Conservation (phyloP, 1,140 invertebrate genomes). For the Cyphomyrmex costatus region DNA sequence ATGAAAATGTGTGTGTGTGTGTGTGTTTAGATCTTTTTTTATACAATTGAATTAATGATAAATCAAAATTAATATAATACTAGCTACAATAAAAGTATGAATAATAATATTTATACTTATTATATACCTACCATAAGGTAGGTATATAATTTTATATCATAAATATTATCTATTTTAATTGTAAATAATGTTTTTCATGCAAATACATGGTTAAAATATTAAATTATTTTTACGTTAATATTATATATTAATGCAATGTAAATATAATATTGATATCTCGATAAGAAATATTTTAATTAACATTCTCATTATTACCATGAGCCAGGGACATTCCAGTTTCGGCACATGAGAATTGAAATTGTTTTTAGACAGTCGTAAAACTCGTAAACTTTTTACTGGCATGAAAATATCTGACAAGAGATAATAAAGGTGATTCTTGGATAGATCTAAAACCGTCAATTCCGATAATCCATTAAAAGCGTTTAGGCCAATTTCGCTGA, state of each 20-base stretch:
- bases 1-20: too few relatives aligned
- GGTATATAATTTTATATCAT: constrained; percentile 4
- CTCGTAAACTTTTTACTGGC: constrained; percentile 74
- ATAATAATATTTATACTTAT: too few relatives aligned
- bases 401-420: constrained; percentile 77
- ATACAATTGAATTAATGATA: background rate
- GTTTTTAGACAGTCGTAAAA: constrained; percentile 80
- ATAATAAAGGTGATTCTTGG: constrained; percentile 81
- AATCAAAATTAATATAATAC: too few relatives aligned
- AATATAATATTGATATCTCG: background rate
- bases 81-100: too few relatives aligned
- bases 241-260: background rate
- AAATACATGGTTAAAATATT: background rate
- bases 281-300: constrained; percentile 1
- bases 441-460: constrained; percentile 82
- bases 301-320: constrained; percentile 74
- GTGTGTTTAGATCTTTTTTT: too few relatives aligned
- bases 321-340: constrained; percentile 72
- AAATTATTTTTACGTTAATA: background rate
- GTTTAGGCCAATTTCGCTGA: constrained; percentile 78
- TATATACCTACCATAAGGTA: too few relatives aligned
- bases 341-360: constrained; percentile 81
- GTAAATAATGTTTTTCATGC: constrained; percentile 1
- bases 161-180: background rate
- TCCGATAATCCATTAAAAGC: constrained; percentile 79